Evolutionary conservation across 2,888 invertebrate species (phyloP).

Genomic region (Sesia apiformis): DNA sequence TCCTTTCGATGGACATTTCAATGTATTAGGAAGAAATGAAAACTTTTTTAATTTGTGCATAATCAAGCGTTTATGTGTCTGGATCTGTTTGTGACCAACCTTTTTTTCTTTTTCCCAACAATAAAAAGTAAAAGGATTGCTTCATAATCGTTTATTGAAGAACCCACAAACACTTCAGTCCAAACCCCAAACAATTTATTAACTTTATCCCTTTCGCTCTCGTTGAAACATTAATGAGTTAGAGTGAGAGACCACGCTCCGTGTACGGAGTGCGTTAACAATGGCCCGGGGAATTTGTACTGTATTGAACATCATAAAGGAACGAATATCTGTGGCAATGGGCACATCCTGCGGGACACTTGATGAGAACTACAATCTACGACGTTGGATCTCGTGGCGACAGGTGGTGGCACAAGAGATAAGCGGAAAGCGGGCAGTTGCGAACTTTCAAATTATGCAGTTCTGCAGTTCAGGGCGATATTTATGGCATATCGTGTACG

Average conservation of each 20-base stretch:
- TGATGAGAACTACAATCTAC: constrained; percentile 20
- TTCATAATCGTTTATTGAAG: neutral
- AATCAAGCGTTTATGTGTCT: too few relatives aligned
- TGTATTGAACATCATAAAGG: constrained; percentile 28
- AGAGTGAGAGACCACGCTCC: neutral
- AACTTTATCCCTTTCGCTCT: neutral
- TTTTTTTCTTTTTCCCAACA: too few relatives aligned
- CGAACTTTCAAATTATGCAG: too few relatives aligned
- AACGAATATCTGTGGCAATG: constrained; percentile 32
- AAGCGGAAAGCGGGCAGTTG: neutral
- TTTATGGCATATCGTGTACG: too few relatives aligned
- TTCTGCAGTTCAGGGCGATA: too few relatives aligned
- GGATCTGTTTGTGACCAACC: too few relatives aligned
- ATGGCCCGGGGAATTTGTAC: constrained; percentile 12
- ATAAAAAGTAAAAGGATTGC: neutral
- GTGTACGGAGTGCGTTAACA: neutral
- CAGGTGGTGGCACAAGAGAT: neutral
- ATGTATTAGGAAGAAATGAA: too few relatives aligned
- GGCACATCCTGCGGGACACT: constrained; percentile 36
- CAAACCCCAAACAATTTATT: neutral
- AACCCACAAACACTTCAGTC: neutral
- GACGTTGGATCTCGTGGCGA: neutral
- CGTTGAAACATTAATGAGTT: neutral
- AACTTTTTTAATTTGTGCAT: too few relatives aligned
- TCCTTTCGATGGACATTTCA: too few relatives aligned